Evolutionary conservation across 1,140 invertebrate species (phyloP).

Genomic region (Megalopta genalis): DNA sequence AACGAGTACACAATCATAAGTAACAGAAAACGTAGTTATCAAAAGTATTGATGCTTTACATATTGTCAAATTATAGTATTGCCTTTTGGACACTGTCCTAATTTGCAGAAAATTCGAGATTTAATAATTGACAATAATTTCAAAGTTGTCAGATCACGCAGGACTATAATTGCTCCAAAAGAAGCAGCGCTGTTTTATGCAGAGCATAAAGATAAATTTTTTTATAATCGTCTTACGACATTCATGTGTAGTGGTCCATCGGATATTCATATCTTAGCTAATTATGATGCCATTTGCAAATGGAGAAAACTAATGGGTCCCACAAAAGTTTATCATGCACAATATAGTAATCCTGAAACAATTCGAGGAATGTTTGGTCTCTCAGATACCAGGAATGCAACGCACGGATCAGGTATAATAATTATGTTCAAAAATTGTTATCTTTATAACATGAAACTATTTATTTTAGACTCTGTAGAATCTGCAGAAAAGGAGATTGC

Average conservation of each 20-base stretch:
- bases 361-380: slow-evolving; percentile 91
- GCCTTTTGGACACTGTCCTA: background rate
- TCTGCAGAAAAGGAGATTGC: slow-evolving; percentile 88
- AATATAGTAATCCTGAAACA: slow-evolving; percentile 87
- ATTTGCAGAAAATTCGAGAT: slow-evolving; percentile 83
- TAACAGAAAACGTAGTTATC: background rate
- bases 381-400: slow-evolving; percentile 95
- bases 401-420: slow-evolving; percentile 90
- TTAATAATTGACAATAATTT: slow-evolving; percentile 87
- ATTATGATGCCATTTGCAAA: slow-evolving; percentile 86
- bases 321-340: slow-evolving; percentile 90
- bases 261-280: slow-evolving; percentile 88
- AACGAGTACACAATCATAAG: background rate
- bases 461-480: slow-evolving; percentile 86
- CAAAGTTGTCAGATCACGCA: slow-evolving; percentile 86
- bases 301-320: slow-evolving; percentile 94
- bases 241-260: slow-evolving; percentile 94
- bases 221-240: slow-evolving; percentile 91
- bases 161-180: slow-evolving; percentile 82
- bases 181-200: slow-evolving; percentile 89
- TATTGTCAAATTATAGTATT: background rate
- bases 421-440: background rate
- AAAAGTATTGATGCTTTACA: background rate
- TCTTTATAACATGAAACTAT: slow-evolving; percentile 11
- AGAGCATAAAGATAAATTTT: slow-evolving; percentile 92